Evolutionary conservation across 1,140 invertebrate species (phyloP).

Genomic region (Maconellicoccus hirsutus): DNA sequence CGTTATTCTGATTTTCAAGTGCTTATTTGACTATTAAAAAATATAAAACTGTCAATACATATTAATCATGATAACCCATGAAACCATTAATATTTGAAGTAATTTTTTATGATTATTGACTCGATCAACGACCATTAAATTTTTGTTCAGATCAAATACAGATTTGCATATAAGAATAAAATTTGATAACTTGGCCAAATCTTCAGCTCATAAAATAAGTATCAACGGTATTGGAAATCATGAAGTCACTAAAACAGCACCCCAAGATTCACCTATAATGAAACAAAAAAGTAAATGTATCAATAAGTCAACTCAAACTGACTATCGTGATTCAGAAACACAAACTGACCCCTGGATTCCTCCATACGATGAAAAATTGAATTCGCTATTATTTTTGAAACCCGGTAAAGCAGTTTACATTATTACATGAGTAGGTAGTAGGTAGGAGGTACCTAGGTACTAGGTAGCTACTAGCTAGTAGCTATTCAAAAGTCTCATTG

Average conservation of each 20-base stretch:
- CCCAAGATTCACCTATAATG: not conserved
- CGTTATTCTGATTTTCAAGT: too few species aligned
- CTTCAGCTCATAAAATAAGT: constrained; percentile 14
- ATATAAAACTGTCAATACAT: too few species aligned
- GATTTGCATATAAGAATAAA: not conserved
- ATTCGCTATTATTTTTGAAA: not conserved
- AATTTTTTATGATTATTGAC: too few species aligned
- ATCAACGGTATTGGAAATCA: not conserved
- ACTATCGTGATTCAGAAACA: constrained; percentile 59
- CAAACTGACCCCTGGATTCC: constrained; percentile 65
- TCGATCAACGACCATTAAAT: too few species aligned
- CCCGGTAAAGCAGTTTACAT: not conserved
- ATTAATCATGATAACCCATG: too few species aligned
- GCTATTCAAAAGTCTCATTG: too few species aligned
- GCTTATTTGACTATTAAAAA: too few species aligned
- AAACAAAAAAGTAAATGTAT: not conserved
- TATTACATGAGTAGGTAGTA: too few species aligned
- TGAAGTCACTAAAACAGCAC: not conserved
- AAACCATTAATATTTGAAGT: too few species aligned
- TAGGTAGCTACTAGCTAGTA: too few species aligned
- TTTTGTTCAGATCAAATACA: not conserved
- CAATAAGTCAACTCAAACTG: constrained; percentile 44
- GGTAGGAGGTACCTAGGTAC: too few species aligned
- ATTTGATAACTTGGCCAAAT: not conserved
- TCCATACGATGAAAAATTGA: not conserved